Conservation (phyloP, 2,888 invertebrate species). For the Labia minor region DNA sequence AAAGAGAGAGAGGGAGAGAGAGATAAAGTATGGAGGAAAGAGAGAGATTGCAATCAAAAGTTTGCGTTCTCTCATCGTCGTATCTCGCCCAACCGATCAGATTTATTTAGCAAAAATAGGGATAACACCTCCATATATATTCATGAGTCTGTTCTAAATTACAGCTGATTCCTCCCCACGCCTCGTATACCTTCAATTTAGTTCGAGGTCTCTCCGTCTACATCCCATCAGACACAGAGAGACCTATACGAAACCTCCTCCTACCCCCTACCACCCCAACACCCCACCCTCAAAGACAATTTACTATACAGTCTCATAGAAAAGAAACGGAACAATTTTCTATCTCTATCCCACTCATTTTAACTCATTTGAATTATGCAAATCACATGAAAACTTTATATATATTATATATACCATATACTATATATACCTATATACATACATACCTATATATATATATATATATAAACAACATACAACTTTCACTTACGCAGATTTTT, state of each 20-base stretch:
- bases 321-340: background rate
- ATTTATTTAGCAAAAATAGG: slow-evolving; percentile 4
- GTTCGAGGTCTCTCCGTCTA: too few species aligned
- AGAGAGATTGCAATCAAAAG: background rate
- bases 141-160: background rate
- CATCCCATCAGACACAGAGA: too few species aligned
- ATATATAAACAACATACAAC: too few species aligned
- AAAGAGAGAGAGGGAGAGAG: too few species aligned
- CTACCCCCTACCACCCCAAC: background rate
- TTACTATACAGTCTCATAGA: background rate
- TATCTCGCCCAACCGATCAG: background rate
- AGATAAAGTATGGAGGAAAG: too few species aligned
- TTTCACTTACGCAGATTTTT: too few species aligned
- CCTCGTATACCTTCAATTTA: background rate
- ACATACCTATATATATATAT: too few species aligned
- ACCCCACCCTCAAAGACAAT: background rate
- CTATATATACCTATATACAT: too few species aligned
- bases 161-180: background rate
- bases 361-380: slow-evolving; percentile 4
- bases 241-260: too few species aligned
- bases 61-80: background rate
- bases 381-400: background rate
- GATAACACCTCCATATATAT: slow-evolving; percentile 13
- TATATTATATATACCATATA: background rate
- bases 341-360: background rate